Percentiles rank a stretch among this genome's conserved stretches.
phyloP scores from a whole-genome alignment of 2,797 vertebrate species.

The Ambastaia sidthimunki region DNA sequence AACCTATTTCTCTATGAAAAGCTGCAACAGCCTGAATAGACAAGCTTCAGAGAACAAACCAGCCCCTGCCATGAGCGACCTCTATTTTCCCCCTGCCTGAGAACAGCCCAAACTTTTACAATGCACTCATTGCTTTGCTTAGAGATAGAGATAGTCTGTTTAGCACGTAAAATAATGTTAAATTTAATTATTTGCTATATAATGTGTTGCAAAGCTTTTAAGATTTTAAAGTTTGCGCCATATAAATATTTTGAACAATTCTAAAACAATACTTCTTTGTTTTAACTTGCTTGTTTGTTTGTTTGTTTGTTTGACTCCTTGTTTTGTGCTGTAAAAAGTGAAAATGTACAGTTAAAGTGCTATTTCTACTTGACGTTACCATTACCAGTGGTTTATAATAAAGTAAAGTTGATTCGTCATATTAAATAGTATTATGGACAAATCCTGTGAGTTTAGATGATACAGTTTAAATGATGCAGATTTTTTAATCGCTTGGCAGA shows the following conservation, averaged over 20 bases:
- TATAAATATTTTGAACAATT: too few species aligned
- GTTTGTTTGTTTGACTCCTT: not conserved
- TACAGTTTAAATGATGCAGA: too few species aligned
- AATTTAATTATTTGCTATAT: not conserved
- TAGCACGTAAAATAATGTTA: not conserved
- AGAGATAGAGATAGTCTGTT: not conserved
- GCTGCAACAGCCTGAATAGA: conserved; percentile 60
- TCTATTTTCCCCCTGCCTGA: conserved; percentile 47
- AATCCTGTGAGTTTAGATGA: too few species aligned
- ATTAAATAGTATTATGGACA: too few species aligned
- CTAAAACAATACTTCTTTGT: too few species aligned
- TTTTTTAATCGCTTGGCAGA: too few species aligned
- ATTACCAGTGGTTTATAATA: too few species aligned
- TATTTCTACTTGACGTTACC: not conserved
- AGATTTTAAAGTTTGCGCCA: not conserved
- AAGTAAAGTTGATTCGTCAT: too few species aligned
- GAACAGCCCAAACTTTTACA: conserved; percentile 10
- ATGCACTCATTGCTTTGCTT: conserved; percentile 10
- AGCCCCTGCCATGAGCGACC: conserved; percentile 51
- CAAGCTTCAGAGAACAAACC: conserved; percentile 54
- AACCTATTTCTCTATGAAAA: conserved; percentile 66
- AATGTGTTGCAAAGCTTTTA: not conserved
- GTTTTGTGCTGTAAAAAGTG: not conserved
- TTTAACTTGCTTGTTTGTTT: too few species aligned
- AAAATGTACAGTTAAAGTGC: not conserved